These are phyloP conservation scores for Rhagologus leucostigma DNA, from an alignment of 2,113 vertebrate genomes.

Conservation along the genomic window DNA sequence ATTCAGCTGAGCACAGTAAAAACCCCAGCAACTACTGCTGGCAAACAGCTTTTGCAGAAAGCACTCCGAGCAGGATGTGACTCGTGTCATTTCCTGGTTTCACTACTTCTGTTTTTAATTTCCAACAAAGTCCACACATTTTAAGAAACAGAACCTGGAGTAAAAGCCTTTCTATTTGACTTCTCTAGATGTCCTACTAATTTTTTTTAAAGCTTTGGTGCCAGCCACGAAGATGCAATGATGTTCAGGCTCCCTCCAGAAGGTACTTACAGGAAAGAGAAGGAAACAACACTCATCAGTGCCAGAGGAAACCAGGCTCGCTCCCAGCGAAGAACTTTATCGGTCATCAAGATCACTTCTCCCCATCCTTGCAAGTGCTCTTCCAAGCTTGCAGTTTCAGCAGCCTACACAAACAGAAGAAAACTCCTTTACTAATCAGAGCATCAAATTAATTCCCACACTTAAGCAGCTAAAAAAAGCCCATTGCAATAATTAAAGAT, in stretches of 20 bases:
- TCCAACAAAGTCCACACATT: neutral
- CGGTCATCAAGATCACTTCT: slow-evolving; percentile 90
- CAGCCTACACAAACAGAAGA: slow-evolving; percentile 72
- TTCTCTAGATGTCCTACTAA: neutral
- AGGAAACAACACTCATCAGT: slow-evolving; percentile 78
- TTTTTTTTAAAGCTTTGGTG: neutral
- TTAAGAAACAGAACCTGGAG: neutral
- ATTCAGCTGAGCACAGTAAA: neutral
- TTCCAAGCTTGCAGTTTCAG: slow-evolving; percentile 91
- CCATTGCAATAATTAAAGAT: neutral
- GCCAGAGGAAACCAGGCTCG: slow-evolving; percentile 92
- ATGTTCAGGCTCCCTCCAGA: neutral
- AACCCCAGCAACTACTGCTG: neutral
- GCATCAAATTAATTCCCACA: neutral
- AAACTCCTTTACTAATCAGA: neutral
- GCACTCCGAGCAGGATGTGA: neutral
- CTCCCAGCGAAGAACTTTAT: slow-evolving; percentile 92
- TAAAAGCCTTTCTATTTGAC: neutral
- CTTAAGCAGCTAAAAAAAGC: neutral
- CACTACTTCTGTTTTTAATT: neutral
- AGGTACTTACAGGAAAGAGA: slow-evolving; percentile 89
- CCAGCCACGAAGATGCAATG: neutral
- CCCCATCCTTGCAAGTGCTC: slow-evolving; percentile 97
- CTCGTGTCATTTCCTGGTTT: neutral
- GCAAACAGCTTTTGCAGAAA: neutral